Evolutionary conservation across 2,888 invertebrate species (phyloP), one percentile per base, ranked within the genome.

Genomic region (Cheilosia vulpina): DNA sequence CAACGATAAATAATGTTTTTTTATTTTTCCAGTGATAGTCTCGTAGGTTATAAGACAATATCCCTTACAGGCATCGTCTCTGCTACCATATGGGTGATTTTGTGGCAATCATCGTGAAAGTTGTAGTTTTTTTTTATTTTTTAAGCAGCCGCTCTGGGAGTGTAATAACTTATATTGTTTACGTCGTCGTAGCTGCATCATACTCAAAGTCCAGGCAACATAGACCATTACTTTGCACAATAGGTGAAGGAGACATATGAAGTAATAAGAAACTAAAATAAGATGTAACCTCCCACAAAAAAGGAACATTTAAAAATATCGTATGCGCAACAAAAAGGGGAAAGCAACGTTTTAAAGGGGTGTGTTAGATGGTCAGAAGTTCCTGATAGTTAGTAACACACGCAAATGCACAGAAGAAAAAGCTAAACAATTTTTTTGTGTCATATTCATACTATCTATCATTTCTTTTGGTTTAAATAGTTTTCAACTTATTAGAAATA

Each of bases 91-190:
- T 34, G 21, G 21, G 34, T 65, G 65, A 15, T 21, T 27, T 24
- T 6, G 21, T 31, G 21, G 13, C 11, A 43, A 17, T 38, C 38
- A 6, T 38, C 21, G 5, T 15, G 17, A 50, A 21, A 38, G 4
- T 5, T 2, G 34, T 6, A 19, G n/a, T 47, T 47, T 19, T 47
- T 0, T 63, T 47, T 45, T 17, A 19, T 47, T 47, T 9, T 63
- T 34, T 47, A 65, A 65, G 34, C 13, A 21, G 19, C 50, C 19
- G 47, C 9, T 38, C 19, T 2, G 15, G 6, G 0, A 38, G 21
- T 21, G 65, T 50, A 38, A 65, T 65, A 41, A 65, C 4, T 50
- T 50, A n/a, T 38, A n/a, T 50, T 62, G 3, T 45, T 47, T 41
- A 58, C 38, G 11, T 57, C 7, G 19, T 19, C 38, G 19, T 15